These are phyloP conservation scores for Aphodius sticticus DNA, from an alignment of 2,888 invertebrate genomes.

Conservation along the genomic window DNA sequence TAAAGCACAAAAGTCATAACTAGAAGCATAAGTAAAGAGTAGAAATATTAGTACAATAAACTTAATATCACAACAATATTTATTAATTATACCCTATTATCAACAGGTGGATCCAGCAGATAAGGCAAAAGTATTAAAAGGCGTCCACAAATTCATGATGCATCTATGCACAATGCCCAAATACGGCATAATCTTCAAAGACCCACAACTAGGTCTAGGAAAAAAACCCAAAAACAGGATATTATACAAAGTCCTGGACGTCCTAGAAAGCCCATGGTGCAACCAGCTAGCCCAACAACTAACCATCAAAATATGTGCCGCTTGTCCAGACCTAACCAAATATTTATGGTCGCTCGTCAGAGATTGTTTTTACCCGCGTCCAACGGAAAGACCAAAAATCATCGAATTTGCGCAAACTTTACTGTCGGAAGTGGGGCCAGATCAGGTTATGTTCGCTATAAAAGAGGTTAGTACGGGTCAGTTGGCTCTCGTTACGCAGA, in stretches of 20 bases:
- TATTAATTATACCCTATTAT: constrained; percentile 21
- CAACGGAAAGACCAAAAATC: constrained; percentile 59
- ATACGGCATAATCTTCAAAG: constrained; percentile 79
- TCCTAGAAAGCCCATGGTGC: constrained; percentile 74
- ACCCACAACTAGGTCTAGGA: constrained; percentile 70
- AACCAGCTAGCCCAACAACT: constrained; percentile 70
- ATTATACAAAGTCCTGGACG: constrained; percentile 69
- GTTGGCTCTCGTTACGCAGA: constrained; percentile 52
- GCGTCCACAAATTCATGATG: constrained; percentile 75
- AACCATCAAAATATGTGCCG: constrained; percentile 68
- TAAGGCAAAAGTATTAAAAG: constrained; percentile 64
- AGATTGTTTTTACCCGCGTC: constrained; percentile 68
- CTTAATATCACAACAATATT: not conserved
- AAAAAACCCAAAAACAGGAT: constrained; percentile 66
- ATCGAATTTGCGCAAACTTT: constrained; percentile 8
- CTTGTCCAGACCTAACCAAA: constrained; percentile 77
- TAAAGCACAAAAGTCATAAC: no score
- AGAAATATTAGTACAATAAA: no score
- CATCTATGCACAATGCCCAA: constrained; percentile 78
- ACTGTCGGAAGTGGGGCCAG: constrained; percentile 57
- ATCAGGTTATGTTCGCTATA: constrained; percentile 59
- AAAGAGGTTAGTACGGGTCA: constrained; percentile 36
- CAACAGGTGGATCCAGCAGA: constrained; percentile 56
- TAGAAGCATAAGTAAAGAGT: no score
- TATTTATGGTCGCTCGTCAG: constrained; percentile 68